Evolutionary conservation across 2,888 invertebrate species (phyloP).

Genomic region (Gymnocheta viridis): DNA sequence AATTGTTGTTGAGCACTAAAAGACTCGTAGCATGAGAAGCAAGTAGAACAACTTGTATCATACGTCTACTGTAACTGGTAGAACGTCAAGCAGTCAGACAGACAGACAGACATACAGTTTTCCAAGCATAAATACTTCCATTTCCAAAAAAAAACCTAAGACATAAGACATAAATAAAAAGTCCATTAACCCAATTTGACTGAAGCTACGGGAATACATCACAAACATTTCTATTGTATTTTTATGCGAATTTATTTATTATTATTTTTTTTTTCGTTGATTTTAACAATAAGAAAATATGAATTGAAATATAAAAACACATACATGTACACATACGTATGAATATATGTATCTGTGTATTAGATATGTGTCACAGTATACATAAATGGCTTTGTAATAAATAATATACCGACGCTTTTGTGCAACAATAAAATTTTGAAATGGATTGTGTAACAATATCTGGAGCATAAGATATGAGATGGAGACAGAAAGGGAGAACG

Average conservation of each 20-base stretch:
- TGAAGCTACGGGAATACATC: not conserved
- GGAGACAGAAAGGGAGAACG: not conserved
- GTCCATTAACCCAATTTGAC: slow-evolving; percentile 39
- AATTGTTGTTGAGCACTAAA: not conserved
- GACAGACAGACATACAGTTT: not conserved
- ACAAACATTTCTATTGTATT: slow-evolving; percentile 1
- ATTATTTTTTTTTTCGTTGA: not conserved
- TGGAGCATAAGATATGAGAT: not conserved
- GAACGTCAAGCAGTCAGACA: not conserved
- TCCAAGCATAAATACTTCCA: not conserved
- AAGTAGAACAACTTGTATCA: not conserved
- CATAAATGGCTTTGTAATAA: not conserved
- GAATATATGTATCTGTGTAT: not conserved
- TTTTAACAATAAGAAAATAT: not conserved
- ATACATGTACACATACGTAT: not conserved
- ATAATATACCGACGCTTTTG: no score
- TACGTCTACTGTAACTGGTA: not conserved
- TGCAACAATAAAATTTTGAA: not conserved
- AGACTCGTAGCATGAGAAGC: not conserved
- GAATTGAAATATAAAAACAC: slow-evolving; percentile 1
- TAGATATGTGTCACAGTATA: not conserved
- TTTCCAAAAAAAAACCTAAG: no score
- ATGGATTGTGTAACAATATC: not conserved
- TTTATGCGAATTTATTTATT: not conserved
- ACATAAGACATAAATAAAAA: slow-evolving; percentile 23